A percentile compares a stretch with the other conserved stretches of the same genome.
phyloP scores from a whole-genome alignment of 2,888 invertebrate genomes.

The Willowsia nigromaculata region DNA sequence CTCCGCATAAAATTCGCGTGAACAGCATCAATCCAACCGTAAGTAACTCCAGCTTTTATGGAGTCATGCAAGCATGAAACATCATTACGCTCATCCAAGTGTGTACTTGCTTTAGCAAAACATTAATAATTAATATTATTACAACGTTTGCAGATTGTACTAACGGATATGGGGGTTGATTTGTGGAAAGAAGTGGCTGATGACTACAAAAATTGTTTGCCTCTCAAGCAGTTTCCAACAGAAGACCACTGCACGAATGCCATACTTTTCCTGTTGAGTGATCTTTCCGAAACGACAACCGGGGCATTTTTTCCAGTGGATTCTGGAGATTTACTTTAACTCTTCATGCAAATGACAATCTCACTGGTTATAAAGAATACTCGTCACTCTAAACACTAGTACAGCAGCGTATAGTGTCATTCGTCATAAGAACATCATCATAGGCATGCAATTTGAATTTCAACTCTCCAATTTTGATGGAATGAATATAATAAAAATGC shows the following conservation, averaged over 20 bases:
- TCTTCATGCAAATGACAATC: background rate
- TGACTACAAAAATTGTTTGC: slow-evolving; percentile 89
- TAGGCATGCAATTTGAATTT: too few relatives aligned
- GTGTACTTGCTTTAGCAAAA: background rate
- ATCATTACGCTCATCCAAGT: too few relatives aligned
- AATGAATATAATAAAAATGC: too few relatives aligned
- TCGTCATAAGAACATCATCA: too few relatives aligned
- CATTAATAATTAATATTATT: background rate
- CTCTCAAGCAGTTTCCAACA: slow-evolving; percentile 88
- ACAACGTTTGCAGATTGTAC: slow-evolving; percentile 82
- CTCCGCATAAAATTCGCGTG: slow-evolving; percentile 88
- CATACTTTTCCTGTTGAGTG: slow-evolving; percentile 88
- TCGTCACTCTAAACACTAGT: too few relatives aligned
- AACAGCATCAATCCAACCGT: slow-evolving; percentile 95
- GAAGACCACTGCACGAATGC: slow-evolving; percentile 90
- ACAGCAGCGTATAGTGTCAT: too few relatives aligned
- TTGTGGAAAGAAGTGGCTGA: slow-evolving; percentile 82
- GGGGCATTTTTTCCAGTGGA: slow-evolving; percentile 74
- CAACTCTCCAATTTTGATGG: too few relatives aligned
- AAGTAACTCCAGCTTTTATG: background rate
- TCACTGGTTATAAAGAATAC: too few relatives aligned
- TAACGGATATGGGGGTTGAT: slow-evolving; percentile 95
- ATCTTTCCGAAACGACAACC: slow-evolving; percentile 71
- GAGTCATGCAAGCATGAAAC: background rate
- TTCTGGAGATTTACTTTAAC: slow-evolving; percentile 60